Evolutionary conservation across 2,888 invertebrate genomes (phyloP), one percentile per base, ranked within the genome.

Genomic region (Cantharis flavilabris): DNA sequence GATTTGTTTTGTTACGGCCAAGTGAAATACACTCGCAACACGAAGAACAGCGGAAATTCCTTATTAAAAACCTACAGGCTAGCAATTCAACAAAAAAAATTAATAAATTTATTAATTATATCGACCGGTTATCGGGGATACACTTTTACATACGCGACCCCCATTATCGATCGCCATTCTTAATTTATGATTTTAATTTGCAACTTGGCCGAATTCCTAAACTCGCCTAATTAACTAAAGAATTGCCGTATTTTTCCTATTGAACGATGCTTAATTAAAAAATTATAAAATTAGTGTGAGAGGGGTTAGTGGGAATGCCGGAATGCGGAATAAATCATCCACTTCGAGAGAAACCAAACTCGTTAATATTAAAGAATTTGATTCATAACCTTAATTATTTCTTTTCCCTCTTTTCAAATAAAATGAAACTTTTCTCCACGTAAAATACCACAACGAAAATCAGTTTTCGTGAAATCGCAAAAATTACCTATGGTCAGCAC

Each of bases 181-280:
- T 78, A 75, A 78, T 78, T 78, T 78, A 78, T 78, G 75, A 72
- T 73, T 78, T 72, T 78, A 78, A 78, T 78, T 78, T 78, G 73
- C 72, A 71, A 75, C 75, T 75, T 78, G 73, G 73, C 10, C 75
- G 73, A 75, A 69, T 75, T 77, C 71, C 72, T 70, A 67, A 77
- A 77, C 77, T 77, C 72, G 74, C 72, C 75, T 69, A 78, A 78
- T 78, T 78, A 75, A 75, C 75, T 71, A 78, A 78, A 75, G 70
- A 77, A 77, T 75, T 77, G 75, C 70, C 70, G 70, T 75, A 72
- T 72, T 77, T 70, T 64, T 72, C 13, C 33, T 33, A 33, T 33
- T 33, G 13, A 33, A 33, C 13, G 13, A 13, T 13, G 33, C 33
- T 33, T 33, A 33, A 33, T 33, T 33, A 33, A 33, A 33, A 33